These are phyloP conservation scores for Arion vulgaris DNA, from an alignment of 1,140 invertebrate species.

Conservation along the genomic window DNA sequence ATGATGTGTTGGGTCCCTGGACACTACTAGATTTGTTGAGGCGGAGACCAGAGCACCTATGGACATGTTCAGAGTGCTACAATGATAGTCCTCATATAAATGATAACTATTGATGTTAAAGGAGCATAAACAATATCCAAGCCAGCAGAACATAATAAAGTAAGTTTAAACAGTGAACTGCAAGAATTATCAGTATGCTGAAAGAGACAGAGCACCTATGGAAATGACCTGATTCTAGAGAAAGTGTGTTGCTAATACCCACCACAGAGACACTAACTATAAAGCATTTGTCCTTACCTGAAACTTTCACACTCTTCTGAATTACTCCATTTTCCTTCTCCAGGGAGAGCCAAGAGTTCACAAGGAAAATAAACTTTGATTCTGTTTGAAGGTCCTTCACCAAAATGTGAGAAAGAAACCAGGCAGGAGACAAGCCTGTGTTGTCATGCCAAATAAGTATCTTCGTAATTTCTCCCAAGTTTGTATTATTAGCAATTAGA, in stretches of 20 bases:
- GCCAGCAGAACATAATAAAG: too few relatives aligned
- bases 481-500: conserved; percentile 59
- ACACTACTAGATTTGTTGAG: too few relatives aligned
- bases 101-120: too few relatives aligned
- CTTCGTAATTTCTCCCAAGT: conserved; percentile 60
- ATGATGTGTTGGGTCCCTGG: too few relatives aligned
- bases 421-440: conserved; percentile 61
- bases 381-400: conserved; percentile 64
- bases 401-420: conserved; percentile 61
- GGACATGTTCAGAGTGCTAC: too few relatives aligned
- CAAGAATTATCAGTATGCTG: too few relatives aligned
- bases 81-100: too few relatives aligned
- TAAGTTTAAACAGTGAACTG: too few relatives aligned
- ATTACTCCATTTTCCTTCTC: conserved; percentile 57
- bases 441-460: conserved; percentile 69
- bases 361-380: conserved; percentile 60
- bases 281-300: conserved; percentile 46
- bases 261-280: too few relatives aligned
- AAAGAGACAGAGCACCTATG: background rate
- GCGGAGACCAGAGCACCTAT: too few relatives aligned
- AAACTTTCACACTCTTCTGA: conserved; percentile 58
- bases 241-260: too few relatives aligned
- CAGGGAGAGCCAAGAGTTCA: conserved; percentile 61
- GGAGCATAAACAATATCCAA: too few relatives aligned
- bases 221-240: background rate